Evolutionary conservation across 30 jellyfish, hydroid and myxozoan genomes (phyloP).

Genomic region (Sanderia malayensis): DNA sequence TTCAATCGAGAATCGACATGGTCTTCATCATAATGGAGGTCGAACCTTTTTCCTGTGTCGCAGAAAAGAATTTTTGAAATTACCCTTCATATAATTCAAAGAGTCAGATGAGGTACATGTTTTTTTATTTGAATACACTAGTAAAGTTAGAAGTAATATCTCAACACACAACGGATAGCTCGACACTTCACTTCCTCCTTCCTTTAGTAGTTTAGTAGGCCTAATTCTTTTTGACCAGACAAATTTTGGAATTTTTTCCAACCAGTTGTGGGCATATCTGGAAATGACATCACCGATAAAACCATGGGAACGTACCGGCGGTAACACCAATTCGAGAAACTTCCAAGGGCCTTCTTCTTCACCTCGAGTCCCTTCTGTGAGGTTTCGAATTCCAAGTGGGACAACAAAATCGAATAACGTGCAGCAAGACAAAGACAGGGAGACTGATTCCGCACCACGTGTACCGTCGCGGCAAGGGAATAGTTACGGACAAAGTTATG

Average conservation of each 20-base stretch:
- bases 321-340: neutral
- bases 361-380: constrained; percentile 15
- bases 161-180: too few relatives aligned
- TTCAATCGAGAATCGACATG: too few relatives aligned
- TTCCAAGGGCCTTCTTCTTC: neutral
- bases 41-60: too few relatives aligned
- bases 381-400: constrained; percentile 26
- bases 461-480: constrained; percentile 48
- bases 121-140: too few relatives aligned
- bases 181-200: too few relatives aligned
- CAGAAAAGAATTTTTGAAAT: too few relatives aligned
- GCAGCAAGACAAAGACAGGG: constrained; percentile 12
- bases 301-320: constrained; percentile 46
- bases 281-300: constrained; percentile 50
- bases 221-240: too few relatives aligned
- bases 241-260: too few relatives aligned
- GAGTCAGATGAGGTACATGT: too few relatives aligned
- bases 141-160: too few relatives aligned
- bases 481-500: constrained; percentile 5
- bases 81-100: too few relatives aligned
- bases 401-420: constrained; percentile 9
- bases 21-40: too few relatives aligned
- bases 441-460: constrained; percentile 26
- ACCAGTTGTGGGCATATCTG: neutral
- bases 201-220: neutral